Conservation (phyloP, 2,888 invertebrate genomes). For the Mesoligia furuncula region DNA sequence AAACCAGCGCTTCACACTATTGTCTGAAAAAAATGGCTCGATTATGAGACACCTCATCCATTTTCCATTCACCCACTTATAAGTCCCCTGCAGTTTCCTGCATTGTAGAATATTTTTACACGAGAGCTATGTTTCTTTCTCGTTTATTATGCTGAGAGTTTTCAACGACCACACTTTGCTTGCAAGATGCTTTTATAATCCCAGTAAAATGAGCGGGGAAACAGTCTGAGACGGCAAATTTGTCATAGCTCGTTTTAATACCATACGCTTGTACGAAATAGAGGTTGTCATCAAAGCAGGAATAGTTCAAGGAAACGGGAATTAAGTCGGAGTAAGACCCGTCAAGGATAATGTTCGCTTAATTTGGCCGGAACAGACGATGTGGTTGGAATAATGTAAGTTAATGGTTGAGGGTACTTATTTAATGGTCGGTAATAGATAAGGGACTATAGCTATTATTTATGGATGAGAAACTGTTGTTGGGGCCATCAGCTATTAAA, state of each 20-base stretch:
- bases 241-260: conserved; percentile 54
- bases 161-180: conserved; percentile 57
- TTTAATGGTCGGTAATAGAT: conserved; percentile 28
- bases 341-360: conserved; percentile 37
- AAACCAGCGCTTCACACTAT: not conserved
- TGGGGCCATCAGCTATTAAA: not conserved
- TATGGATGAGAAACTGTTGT: conserved; percentile 10
- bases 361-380: conserved; percentile 39
- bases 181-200: conserved; percentile 59
- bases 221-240: conserved; percentile 52
- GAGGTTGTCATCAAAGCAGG: conserved; percentile 40
- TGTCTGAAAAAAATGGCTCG: not conserved
- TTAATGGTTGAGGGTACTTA: conserved; percentile 38
- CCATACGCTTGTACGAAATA: conserved; percentile 43
- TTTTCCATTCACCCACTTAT: conserved; percentile 25
- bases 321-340: conserved; percentile 35
- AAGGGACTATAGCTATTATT: conserved; percentile 20
- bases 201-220: conserved; percentile 48
- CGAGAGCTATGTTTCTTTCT: conserved; percentile 47
- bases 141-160: conserved; percentile 59
- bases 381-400: conserved; percentile 37
- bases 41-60: conserved; percentile 1
- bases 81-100: conserved; percentile 34
- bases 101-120: conserved; percentile 40
- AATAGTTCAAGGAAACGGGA: conserved; percentile 33